Evolutionary conservation across 1,140 invertebrate species (phyloP).

Genomic region (Atopsyche davidsoni): DNA sequence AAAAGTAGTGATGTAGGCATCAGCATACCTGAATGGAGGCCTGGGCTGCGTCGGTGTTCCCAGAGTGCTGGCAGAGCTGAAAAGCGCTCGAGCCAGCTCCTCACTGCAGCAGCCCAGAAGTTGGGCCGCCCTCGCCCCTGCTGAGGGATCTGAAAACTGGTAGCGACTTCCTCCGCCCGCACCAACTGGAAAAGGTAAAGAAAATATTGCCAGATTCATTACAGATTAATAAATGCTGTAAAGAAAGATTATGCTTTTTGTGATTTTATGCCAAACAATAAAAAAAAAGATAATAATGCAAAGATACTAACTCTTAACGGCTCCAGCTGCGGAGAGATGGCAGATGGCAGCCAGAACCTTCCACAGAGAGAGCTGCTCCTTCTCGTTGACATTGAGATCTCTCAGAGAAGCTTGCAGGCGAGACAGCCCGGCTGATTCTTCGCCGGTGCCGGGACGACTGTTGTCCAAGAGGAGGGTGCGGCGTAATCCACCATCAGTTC

Average conservation of each 20-base stretch:
- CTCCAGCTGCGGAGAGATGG: conserved; percentile 82
- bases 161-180: conserved; percentile 29
- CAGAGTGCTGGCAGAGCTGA: conserved; percentile 49
- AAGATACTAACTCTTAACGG: conserved; percentile 57
- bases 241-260: no score
- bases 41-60: conserved; percentile 40
- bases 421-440: conserved; percentile 75
- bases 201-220: no score
- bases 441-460: conserved; percentile 63
- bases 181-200: conserved; percentile 8
- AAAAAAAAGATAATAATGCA: conserved; percentile 6
- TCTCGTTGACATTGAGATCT: conserved; percentile 63
- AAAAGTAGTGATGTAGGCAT: no score
- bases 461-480: conserved; percentile 77
- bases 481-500: conserved; percentile 69
- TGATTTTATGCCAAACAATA: neutral
- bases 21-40: conserved; percentile 19
- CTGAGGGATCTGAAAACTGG: conserved; percentile 77
- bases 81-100: conserved; percentile 70
- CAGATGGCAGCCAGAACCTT: conserved; percentile 84
- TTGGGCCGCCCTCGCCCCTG: conserved; percentile 75
- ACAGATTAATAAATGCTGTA: no score
- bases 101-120: conserved; percentile 78
- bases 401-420: conserved; percentile 71
- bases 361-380: conserved; percentile 79